A percentile compares a stretch with the other conserved stretches of the same genome.
These are phyloP conservation scores for Gobio gobio DNA, from an alignment of 2,113 vertebrate genomes.

Conservation along the genomic window DNA sequence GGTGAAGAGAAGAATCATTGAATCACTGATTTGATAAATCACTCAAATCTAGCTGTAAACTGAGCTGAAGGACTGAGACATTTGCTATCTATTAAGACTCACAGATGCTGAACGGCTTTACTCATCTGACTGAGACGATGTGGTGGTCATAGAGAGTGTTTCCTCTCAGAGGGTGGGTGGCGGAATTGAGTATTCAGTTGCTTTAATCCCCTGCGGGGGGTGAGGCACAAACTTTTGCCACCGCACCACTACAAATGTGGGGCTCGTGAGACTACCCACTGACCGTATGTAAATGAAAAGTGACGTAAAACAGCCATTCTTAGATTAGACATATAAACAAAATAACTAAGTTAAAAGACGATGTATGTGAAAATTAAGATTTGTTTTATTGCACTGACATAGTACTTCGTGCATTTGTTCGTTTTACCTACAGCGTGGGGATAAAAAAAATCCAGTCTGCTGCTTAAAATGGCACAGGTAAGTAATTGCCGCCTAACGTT, in stretches of 20 bases:
- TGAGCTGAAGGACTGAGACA: background rate
- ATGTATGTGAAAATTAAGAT: background rate
- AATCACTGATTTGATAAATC: slow-evolving; percentile 21
- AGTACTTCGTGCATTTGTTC: background rate
- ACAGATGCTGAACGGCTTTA: background rate
- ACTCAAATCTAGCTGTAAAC: background rate
- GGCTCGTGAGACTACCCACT: background rate
- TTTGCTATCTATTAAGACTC: slow-evolving; percentile 18
- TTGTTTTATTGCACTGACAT: background rate
- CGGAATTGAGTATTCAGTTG: slow-evolving; percentile 53
- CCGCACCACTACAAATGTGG: background rate
- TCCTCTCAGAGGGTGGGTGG: slow-evolving; percentile 71
- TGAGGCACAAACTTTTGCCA: slow-evolving; percentile 40
- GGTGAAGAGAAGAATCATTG: slow-evolving; percentile 59
- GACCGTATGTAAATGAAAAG: background rate
- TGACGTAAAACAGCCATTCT: background rate
- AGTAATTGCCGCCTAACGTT: too few species aligned
- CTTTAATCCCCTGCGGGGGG: slow-evolving; percentile 61
- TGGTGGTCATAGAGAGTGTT: slow-evolving; percentile 62
- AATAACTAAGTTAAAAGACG: background rate
- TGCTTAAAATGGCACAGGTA: too few species aligned
- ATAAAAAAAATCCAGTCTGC: too few species aligned
- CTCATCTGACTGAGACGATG: slow-evolving; percentile 4
- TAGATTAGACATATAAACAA: too few species aligned
- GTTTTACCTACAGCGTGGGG: background rate